Conservation (phyloP, 1,140 invertebrate species). For the Amphibalanus amphitrite region DNA sequence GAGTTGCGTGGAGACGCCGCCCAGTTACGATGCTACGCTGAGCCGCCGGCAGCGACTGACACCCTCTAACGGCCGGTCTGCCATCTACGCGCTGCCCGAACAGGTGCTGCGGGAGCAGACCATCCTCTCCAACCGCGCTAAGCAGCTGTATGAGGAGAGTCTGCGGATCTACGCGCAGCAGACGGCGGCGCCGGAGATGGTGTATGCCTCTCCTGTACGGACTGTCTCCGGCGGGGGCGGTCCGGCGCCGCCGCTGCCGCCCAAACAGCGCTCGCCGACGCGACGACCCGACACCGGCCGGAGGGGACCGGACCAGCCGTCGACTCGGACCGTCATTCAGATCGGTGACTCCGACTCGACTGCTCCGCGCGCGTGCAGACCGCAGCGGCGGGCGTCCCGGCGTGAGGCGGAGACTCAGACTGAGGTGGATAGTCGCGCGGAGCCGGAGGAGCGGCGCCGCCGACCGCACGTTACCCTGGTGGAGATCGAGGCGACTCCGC, state of each 20-base stretch:
- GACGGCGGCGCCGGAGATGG: slow-evolving; percentile 38
- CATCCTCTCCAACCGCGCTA: no score
- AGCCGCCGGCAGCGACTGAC: slow-evolving; percentile 1
- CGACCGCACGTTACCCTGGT: slow-evolving; percentile 12
- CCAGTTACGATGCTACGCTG: slow-evolving; percentile 17
- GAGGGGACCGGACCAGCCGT: no score
- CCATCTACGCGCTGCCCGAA: background rate
- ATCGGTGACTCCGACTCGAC: slow-evolving; percentile 5
- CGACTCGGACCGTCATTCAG: slow-evolving; percentile 13
- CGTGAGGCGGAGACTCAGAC: background rate
- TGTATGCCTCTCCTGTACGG: background rate
- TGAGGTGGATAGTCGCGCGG: background rate
- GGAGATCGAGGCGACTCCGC: slow-evolving; percentile 2
- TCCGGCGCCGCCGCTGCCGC: slow-evolving; percentile 19
- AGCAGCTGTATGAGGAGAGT: no score
- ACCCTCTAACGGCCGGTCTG: slow-evolving; percentile 13
- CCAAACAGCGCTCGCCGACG: slow-evolving; percentile 18
- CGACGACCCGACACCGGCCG: no score
- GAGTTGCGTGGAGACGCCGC: slow-evolving; percentile 11
- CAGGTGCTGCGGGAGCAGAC: no score
- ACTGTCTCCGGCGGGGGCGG: no score
- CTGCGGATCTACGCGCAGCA: slow-evolving; percentile 28
- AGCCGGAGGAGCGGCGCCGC: no score
- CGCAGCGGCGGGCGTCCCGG: background rate
- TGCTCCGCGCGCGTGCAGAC: background rate